A percentile compares a stretch with the other conserved stretches of the same genome.
Evolutionary conservation across 2,888 invertebrate species (phyloP).

Genomic region (Zygaena filipendulae): DNA sequence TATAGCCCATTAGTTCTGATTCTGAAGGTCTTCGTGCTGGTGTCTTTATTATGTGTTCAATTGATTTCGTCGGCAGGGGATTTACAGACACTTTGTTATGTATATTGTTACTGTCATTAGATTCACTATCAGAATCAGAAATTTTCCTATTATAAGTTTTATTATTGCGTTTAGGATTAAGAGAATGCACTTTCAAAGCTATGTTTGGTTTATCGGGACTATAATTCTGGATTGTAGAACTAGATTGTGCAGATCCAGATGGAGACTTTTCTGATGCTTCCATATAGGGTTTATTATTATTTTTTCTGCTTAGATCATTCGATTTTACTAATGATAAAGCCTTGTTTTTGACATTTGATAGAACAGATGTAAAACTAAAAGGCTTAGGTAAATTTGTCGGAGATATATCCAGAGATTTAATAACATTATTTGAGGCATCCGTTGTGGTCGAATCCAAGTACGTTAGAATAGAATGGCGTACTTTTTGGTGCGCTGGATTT

Average conservation of each 20-base stretch:
- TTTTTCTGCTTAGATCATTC: slow-evolving; percentile 30
- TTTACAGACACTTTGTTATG: slow-evolving; percentile 19
- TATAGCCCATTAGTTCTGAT: slow-evolving; percentile 30
- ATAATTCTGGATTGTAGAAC: slow-evolving; percentile 23
- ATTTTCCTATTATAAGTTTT: slow-evolving; percentile 1
- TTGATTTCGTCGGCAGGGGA: slow-evolving; percentile 31
- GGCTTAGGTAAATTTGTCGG: slow-evolving; percentile 32
- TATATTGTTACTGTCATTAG: slow-evolving; percentile 27
- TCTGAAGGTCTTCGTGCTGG: slow-evolving; percentile 38
- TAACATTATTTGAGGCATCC: slow-evolving; percentile 21
- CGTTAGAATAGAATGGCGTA: slow-evolving; percentile 49
- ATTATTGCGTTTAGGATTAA: slow-evolving; percentile 4
- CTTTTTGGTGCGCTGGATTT: slow-evolving; percentile 52
- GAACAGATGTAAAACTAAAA: slow-evolving; percentile 48
- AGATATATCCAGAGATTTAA: slow-evolving; percentile 30
- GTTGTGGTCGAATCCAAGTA: slow-evolving; percentile 45
- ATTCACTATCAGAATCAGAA: slow-evolving; percentile 21
- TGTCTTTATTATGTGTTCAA: slow-evolving; percentile 43
- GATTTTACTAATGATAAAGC: slow-evolving; percentile 59
- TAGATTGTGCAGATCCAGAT: slow-evolving; percentile 30
- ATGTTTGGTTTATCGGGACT: slow-evolving; percentile 16
- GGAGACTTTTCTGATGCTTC: slow-evolving; percentile 37
- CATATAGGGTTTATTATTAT: slow-evolving; percentile 26
- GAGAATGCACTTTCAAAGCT: neutral
- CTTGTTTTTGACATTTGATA: slow-evolving; percentile 64